Percentiles rank a stretch among this genome's conserved stretches.
Conservation (phyloP, 2,888 invertebrate species). For the Caenorhabditis sulstoni region DNA sequence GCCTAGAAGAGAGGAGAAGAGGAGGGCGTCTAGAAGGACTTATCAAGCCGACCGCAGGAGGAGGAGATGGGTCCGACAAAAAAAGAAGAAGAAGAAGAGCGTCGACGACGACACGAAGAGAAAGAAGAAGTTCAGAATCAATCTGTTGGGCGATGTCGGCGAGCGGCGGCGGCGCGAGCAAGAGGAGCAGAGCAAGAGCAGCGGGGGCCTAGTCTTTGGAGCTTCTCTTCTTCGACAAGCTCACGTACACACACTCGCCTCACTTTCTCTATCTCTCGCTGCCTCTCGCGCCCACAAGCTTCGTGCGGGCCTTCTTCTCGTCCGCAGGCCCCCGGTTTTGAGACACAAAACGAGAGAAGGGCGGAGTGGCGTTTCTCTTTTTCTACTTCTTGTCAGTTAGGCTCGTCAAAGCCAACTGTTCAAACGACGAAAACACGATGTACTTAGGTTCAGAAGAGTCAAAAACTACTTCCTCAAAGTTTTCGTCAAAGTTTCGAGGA, state of each 20-base stretch:
- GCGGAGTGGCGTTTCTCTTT: slow-evolving; percentile 27
- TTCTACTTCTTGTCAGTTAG: slow-evolving; percentile 29
- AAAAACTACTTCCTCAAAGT: too few species aligned
- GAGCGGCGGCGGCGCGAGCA: slow-evolving; percentile 7
- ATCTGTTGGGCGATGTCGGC: slow-evolving; percentile 35
- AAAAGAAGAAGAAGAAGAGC: slow-evolving; percentile 2
- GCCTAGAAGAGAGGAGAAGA: neutral
- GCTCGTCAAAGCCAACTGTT: slow-evolving; percentile 41
- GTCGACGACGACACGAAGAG: slow-evolving; percentile 1
- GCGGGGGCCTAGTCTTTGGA: slow-evolving; percentile 30
- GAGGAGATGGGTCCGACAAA: slow-evolving; percentile 8
- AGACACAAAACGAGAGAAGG: slow-evolving; percentile 1
- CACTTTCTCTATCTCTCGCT: slow-evolving; percentile 29
- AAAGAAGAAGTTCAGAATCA: slow-evolving; percentile 25
- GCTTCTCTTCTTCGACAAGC: slow-evolving; percentile 35
- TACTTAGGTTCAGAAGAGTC: slow-evolving; percentile 8
- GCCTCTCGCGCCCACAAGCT: neutral
- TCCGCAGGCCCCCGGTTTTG: slow-evolving; percentile 22
- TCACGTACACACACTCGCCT: slow-evolving; percentile 52
- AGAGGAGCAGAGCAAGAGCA: slow-evolving; percentile 14
- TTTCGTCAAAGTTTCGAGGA: too few species aligned
- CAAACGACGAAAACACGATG: slow-evolving; percentile 17
- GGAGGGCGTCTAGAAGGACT: slow-evolving; percentile 36
- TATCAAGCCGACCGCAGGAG: slow-evolving; percentile 25
- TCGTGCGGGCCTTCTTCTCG: neutral